Base-by-base conservation (phyloP, 2,113 vertebrate species). In the Tachycineta bicolor region DNA sequence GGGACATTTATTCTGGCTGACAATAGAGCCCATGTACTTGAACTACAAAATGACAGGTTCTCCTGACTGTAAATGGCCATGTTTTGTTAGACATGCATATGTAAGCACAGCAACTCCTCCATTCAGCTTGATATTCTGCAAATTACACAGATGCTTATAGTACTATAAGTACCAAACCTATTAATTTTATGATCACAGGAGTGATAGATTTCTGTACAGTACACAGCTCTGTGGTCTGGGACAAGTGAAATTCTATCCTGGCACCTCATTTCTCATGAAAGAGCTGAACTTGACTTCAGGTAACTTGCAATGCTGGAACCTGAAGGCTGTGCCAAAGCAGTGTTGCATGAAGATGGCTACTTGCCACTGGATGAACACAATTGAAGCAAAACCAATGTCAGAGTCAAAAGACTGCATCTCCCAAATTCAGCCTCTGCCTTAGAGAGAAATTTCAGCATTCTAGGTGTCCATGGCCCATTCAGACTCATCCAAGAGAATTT, bases 211-310 rank as follows among this genome's bases (percentile, higher is more conserved):
- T 84, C 56, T 20, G 13, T 29, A 9, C 9, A 63, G 8, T 50
- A 26, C 17, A 13, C 12, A 73, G 24, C 28, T 55, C 49, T 71
- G 9, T 22, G 11, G 6, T 80, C 29, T 81, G 16, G 9, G 6
- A 44, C 0, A 0, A 44, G 43, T n/a, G 9, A n/a, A 73, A 31
- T 10, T 79, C 10, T 12, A 5, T 23, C 4, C 56, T 34, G 69
- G 64, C 13, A 55, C 4, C 17, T 63, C 5, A 24, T 71, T 64
- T 63, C 34, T 88, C 34, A 37, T 41, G 17, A 41, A 58, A 50
- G 26, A 73, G 6, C 19, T 67, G 52, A 87, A 7, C 14, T 41
- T 46, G 39, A 25, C 33, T 55, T 78, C 10, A 77, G 34, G 21
- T 17, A 16, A 23, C 20, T 16, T 52, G 29, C 9, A 16, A 37